Base-by-base conservation (phyloP, 1,140 invertebrate genomes). In the Drosophila elegans region DNA sequence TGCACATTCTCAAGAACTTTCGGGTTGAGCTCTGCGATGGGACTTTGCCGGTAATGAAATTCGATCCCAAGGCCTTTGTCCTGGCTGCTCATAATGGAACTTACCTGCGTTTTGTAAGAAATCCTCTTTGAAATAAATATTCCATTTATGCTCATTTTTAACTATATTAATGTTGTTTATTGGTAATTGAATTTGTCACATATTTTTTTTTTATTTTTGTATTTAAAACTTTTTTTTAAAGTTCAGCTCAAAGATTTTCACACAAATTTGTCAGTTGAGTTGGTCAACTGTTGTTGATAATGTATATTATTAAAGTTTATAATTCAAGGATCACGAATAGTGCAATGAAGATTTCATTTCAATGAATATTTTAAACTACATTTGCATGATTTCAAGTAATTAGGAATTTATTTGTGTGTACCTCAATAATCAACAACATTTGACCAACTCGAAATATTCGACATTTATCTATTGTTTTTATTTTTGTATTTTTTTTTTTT, bases 1-100 rank as follows among this genome's bases (percentile, higher is more conserved):
- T 94, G 55, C 91, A 93, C n/a, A 93, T 95, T 27, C 62, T 95
- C 1, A 93, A 81, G 61, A 89, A 93, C 34, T 93, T 93, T 62
- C 91, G 59, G 90, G 93, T 90, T 91, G 94, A 13, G 51, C 69
- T 21, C 48, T 92, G 55, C 91, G 29, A 51, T 0, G 48, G 48
- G 13, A 90, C 80, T 0, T 21, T 85, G 25, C 49, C 80, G 0
- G 44, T 93, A 4, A 92, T 94, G 54, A 92, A 90, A 56, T 93
- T 94, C 46, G 78, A 91, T 49, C 56, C 81, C 5, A 92, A 84
- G 25, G 46, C 79, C 5, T 79, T 92, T 12, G 75, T 93, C 0
- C 53, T 92, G 2, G 60, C 80, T 84, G 93, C 86, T 74, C 90
- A 83, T 13, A 93, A 72, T 76, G 94, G 80, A 9, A 81, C 78